A percentile compares a stretch with the other conserved stretches of the same genome.
Conservation (phyloP, 2,113 vertebrate species). For the Heloderma charlesbogerti region DNA sequence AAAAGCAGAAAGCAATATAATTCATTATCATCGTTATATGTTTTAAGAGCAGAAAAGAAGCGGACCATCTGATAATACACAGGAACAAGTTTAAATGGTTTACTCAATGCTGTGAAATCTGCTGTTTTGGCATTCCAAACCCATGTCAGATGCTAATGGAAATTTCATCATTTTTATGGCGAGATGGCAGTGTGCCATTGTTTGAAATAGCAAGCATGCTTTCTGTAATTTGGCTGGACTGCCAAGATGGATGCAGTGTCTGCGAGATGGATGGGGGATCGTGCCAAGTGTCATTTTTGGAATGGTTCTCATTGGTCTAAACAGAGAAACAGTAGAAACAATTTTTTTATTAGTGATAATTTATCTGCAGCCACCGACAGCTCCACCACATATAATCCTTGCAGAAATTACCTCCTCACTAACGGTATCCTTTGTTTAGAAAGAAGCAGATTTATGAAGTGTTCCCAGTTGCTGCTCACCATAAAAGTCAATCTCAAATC, state of each 20-base stretch:
- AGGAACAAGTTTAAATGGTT: slow-evolving; percentile 68
- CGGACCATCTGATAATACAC: slow-evolving; percentile 39
- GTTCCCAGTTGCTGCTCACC: slow-evolving; percentile 46
- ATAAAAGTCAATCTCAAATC: slow-evolving; percentile 24
- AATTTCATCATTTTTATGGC: slow-evolving; percentile 62
- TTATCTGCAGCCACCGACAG: slow-evolving; percentile 57
- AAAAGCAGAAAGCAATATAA: slow-evolving; percentile 61
- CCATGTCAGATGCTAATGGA: slow-evolving; percentile 77
- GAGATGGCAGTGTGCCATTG: slow-evolving; percentile 67
- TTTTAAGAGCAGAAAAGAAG: slow-evolving; percentile 61
- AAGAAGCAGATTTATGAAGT: slow-evolving; percentile 33
- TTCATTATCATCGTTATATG: slow-evolving; percentile 75
- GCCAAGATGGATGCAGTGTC: slow-evolving; percentile 47
- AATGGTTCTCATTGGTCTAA: slow-evolving; percentile 56
- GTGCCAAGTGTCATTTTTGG: slow-evolving; percentile 51
- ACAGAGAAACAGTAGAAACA: slow-evolving; percentile 51
- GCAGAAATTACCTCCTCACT: slow-evolving; percentile 60
- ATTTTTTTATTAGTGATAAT: slow-evolving; percentile 32
- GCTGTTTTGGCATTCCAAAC: slow-evolving; percentile 55
- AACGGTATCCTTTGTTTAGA: slow-evolving; percentile 48
- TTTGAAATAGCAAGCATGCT: slow-evolving; percentile 69
- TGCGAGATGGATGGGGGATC: slow-evolving; percentile 45
- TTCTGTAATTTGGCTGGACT: slow-evolving; percentile 35
- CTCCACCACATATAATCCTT: slow-evolving; percentile 35
- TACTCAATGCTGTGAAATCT: slow-evolving; percentile 65